These are phyloP conservation scores for Gymnothorax reevesii DNA, from an alignment of 2,797 vertebrate species.

Conservation along the genomic window DNA sequence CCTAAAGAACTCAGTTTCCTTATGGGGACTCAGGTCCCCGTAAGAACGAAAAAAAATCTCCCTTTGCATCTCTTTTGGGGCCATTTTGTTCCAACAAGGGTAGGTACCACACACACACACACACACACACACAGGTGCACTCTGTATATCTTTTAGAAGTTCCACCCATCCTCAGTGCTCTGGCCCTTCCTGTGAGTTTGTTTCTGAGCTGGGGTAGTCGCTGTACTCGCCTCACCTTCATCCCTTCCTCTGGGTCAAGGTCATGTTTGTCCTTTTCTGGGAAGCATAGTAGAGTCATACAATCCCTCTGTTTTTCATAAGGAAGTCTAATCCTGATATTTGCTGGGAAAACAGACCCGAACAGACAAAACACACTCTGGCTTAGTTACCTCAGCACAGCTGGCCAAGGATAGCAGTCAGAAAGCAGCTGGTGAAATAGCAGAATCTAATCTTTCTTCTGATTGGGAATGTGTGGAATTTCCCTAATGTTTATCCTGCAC, in stretches of 20 bases:
- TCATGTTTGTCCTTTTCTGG: background rate
- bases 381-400: background rate
- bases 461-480: background rate
- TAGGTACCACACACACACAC: no score
- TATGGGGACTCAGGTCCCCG: no score
- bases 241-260: background rate
- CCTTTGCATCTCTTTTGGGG: no score
- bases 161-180: background rate
- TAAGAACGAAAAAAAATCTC: no score
- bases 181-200: background rate
- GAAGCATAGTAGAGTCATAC: background rate
- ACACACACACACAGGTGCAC: background rate
- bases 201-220: background rate
- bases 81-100: no score
- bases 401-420: background rate
- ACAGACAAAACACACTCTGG: conserved; percentile 1
- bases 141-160: background rate
- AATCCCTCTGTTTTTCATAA: background rate
- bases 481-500: background rate
- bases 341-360: background rate
- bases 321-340: conserved; percentile 16
- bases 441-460: background rate
- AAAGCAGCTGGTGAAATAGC: background rate
- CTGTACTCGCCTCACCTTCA: background rate
- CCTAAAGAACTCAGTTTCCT: no score